Evolutionary conservation across 2,113 vertebrate species (phyloP), one percentile per base, ranked within the genome.

Genomic region (Leucoraja erinaceus): DNA sequence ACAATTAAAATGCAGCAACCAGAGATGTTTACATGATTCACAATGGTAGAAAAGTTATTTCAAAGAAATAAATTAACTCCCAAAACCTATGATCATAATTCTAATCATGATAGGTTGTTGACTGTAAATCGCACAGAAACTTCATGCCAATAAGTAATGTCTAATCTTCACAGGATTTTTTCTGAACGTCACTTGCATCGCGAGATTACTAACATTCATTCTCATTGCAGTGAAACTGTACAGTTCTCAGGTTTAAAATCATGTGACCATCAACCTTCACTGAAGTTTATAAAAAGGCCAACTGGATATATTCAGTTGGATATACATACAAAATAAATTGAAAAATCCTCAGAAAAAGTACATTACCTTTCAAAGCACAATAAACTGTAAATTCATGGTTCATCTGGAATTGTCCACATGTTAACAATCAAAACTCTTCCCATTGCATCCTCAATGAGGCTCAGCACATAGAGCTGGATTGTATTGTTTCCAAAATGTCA

Each of bases 341-440:
- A 91, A 91, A 91, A 91, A 47, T 54, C 38, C 90, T 90, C 86
- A 90, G 81, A 84, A 88, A 90, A 70, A 72, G n/a, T 91, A 91
- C 90, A 91, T 74, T 91, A 47, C 66, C 20, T 72, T 74, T 54
- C 38, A 54, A 91, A 91, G 38, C 22, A 72, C 22, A 88, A 88
- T 66, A 91, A 33, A 59, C 18, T 84, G 81, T 16, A 81, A 63
- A 63, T 66, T 81, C 33, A 63, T 47, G 33, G 47, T 74, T 91
- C 33, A 70, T 12, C 25, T 91, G 31, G 22, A 70, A 25, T 91
- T 54, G 38, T 91, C 33, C 68, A 91, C 9, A 12, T 22, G 63
- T 63, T 59, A 28, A 88, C 28, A 63, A 14, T 88, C 83, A 59
- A 88, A 72, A 72, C 33, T 54, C 68, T 74, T 91, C 68, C 33